phyloP scores from a whole-genome alignment of 2,113 vertebrate species.

The Hemicordylus capensis region DNA sequence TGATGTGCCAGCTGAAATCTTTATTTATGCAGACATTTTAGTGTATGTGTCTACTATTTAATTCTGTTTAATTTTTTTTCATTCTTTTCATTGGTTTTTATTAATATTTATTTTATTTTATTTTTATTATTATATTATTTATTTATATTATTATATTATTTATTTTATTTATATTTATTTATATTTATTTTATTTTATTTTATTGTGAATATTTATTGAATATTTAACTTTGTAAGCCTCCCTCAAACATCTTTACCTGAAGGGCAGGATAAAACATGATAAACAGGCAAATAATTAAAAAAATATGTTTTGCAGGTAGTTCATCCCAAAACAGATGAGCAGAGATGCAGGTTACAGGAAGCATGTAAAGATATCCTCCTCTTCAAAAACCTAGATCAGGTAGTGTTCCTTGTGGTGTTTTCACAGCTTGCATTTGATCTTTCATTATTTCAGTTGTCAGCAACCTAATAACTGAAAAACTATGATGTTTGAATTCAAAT shows the following conservation, averaged over 20 bases:
- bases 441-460: background rate
- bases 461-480: background rate
- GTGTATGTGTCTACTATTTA: no score
- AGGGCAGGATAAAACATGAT: background rate
- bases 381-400: conserved; percentile 98
- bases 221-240: background rate
- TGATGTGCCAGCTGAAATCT: no score
- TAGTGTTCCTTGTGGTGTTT: conserved; percentile 61
- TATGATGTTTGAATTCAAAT: background rate
- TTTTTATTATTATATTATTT: no score
- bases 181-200: no score
- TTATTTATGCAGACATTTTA: no score
- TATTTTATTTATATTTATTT: no score
- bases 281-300: no score
- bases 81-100: no score
- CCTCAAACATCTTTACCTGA: conserved; percentile 19
- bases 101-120: no score
- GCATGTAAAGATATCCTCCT: conserved; percentile 96
- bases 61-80: background rate
- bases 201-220: no score
- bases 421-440: background rate
- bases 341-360: conserved; percentile 95
- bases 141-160: no score
- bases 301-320: conserved; percentile 78
- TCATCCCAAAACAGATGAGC: conserved; percentile 96